phyloP scores from a whole-genome alignment of 2,797 vertebrate genomes.

The Avahi laniger region DNA sequence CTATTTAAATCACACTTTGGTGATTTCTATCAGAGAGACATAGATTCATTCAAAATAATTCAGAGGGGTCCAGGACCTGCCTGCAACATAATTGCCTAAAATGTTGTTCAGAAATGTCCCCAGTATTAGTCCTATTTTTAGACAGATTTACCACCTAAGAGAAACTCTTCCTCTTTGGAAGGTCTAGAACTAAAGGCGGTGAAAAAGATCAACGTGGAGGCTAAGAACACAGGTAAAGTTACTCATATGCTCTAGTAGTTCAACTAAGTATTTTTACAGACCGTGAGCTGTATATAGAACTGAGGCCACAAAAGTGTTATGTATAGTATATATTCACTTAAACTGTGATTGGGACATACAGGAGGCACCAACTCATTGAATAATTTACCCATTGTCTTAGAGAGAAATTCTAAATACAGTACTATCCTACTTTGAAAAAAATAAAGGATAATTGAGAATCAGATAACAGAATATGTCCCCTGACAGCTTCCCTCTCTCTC shows the following conservation, averaged over 20 bases:
- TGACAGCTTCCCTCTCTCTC: not conserved
- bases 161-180: not conserved
- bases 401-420: not conserved
- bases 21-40: not conserved
- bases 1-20: not conserved
- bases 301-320: not conserved
- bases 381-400: not conserved
- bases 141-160: not conserved
- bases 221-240: not conserved
- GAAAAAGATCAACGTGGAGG: not conserved
- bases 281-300: not conserved
- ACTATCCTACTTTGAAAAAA: not conserved
- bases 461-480: not conserved
- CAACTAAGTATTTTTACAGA: not conserved
- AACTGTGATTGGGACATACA: not conserved
- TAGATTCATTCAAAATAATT: not conserved
- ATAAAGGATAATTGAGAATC: not conserved
- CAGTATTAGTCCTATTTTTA: not conserved
- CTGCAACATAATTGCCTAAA: not conserved
- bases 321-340: not conserved
- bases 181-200: not conserved
- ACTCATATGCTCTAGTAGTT: not conserved
- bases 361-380: not conserved
- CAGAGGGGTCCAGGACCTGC: not conserved
- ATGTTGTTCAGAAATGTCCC: not conserved